Evolutionary conservation across 2,888 invertebrate species (phyloP), one percentile per base, ranked within the genome.

Genomic region (Selenia dentaria): DNA sequence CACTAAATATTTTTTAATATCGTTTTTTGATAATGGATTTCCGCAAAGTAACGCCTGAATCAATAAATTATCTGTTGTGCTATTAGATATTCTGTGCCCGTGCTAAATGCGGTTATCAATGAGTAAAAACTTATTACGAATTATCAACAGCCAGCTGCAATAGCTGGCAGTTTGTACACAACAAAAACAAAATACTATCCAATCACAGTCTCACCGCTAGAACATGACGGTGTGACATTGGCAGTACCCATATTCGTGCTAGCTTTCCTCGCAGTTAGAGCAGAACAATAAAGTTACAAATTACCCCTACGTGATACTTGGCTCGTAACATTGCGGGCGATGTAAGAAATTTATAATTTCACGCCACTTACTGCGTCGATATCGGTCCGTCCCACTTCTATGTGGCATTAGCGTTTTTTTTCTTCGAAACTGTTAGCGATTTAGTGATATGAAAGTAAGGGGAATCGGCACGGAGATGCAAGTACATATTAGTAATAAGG

Each of bases 321-420:
- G 10, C 12, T 32, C 27, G 54, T 59, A 63, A 65, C 56, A 70
- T 70, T 70, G 68, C 48, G 33, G 40, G 49, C 60, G 52, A 59
- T 53, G 55, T 50, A 59, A 60, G 62, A 65, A 63, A 70, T 70
- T 69, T 66, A 70, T 67, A 69, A 70, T 70, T 70, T 70, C 58
- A 69, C 66, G 67, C 50, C 55, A 58, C 47, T 62, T 46, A 37
- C n/a, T 39, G 26, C 13, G 27, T 16, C 16, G 16, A 35, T 42
- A 43, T 39, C 35, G 36, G 13, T 8, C n/a, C 46, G 16, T 25
- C 26, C 26, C 28, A 28, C 33, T 38, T 38, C 35, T 16, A 16
- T 32, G 32, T 16, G 10, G 14, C 16, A 14, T 20, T 28, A 4
- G 18, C 13, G 28, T 39, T 37, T 46, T 47, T 39, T 28, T 16